Conservation (phyloP, 2,113 vertebrate species). For the Saguinus imperator region DNA sequence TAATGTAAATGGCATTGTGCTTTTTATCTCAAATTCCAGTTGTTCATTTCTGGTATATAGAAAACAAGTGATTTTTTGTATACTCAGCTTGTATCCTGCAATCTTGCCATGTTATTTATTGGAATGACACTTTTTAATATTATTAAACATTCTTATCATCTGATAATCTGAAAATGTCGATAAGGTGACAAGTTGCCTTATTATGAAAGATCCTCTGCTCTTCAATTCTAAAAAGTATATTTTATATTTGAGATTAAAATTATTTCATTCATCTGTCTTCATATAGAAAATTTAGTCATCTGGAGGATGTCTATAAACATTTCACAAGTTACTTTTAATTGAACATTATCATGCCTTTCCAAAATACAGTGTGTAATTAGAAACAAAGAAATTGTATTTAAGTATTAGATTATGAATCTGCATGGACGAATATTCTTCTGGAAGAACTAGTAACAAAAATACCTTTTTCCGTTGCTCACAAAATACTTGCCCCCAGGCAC, state of each 20-base stretch:
- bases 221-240: not conserved
- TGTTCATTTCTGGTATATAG: not conserved
- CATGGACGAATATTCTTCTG: not conserved
- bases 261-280: not conserved
- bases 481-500: not conserved
- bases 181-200: not conserved
- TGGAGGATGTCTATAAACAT: not conserved
- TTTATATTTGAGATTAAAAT: not conserved
- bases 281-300: not conserved
- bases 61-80: not conserved
- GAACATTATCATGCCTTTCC: not conserved
- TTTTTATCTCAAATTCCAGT: not conserved
- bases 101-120: not conserved
- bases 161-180: not conserved
- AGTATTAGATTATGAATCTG: not conserved
- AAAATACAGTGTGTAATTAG: not conserved
- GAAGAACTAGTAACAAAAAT: not conserved
- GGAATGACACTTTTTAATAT: not conserved
- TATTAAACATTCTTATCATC: not conserved
- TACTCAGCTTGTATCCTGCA: not conserved
- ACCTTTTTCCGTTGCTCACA: not conserved
- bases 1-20: not conserved
- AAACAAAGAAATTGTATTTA: slow-evolving; percentile 19
- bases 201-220: not conserved
- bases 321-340: slow-evolving; percentile 16